A percentile compares a stretch with the other conserved stretches of the same genome.
These are phyloP conservation scores for Forbesichthys agassizii DNA, from an alignment of 2,113 vertebrate species.

Conservation along the genomic window DNA sequence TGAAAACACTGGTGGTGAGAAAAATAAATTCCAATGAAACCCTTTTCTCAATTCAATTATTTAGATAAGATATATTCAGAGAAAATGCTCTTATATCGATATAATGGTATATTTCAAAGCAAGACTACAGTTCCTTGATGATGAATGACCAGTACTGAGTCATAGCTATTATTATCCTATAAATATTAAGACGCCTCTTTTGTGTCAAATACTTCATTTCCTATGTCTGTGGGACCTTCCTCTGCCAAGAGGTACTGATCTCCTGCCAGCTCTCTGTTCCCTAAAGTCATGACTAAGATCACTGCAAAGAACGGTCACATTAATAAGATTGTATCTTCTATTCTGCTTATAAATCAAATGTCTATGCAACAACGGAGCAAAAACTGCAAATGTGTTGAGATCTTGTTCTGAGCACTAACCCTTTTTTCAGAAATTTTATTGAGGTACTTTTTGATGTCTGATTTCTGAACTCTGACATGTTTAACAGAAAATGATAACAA, in stretches of 20 bases:
- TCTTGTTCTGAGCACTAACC: too few species aligned
- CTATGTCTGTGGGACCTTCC: constrained; percentile 38
- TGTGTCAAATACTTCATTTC: constrained; percentile 52
- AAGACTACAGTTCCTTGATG: constrained; percentile 21
- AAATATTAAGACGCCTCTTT: constrained; percentile 45
- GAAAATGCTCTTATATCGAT: background rate
- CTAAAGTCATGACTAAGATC: constrained; percentile 52
- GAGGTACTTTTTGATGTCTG: too few species aligned
- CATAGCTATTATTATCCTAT: constrained; percentile 51
- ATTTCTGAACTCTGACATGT: too few species aligned
- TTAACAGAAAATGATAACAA: too few species aligned
- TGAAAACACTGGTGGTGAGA: background rate
- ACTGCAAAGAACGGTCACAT: constrained; percentile 33
- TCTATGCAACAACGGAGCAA: background rate
- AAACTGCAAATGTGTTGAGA: background rate
- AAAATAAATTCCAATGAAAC: too few species aligned
- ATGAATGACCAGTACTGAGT: constrained; percentile 43
- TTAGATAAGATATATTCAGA: too few species aligned
- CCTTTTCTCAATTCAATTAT: too few species aligned
- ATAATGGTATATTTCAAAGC: constrained; percentile 39
- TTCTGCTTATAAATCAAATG: constrained; percentile 4
- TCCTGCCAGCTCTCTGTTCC: constrained; percentile 46
- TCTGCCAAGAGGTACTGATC: constrained; percentile 45
- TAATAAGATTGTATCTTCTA: constrained; percentile 1
- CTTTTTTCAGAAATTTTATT: too few species aligned